phyloP scores from a whole-genome alignment of 2,888 invertebrate genomes.

The Nasonia oneida region DNA sequence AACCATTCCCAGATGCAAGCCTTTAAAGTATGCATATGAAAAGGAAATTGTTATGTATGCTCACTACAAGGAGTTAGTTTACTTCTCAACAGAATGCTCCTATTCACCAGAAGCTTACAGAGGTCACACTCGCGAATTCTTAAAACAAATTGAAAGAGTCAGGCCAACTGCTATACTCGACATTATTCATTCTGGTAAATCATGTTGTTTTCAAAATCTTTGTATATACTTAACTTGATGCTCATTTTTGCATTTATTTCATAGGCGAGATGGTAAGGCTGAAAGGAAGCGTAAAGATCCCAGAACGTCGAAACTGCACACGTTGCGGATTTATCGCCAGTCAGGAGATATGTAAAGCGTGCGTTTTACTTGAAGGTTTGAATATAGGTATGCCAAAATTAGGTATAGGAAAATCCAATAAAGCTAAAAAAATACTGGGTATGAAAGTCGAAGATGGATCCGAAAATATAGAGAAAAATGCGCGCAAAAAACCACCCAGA shows the following conservation, averaged over 20 bases:
- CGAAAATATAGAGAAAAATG: constrained; percentile 59
- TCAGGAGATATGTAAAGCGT: constrained; percentile 97
- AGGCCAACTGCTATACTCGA: constrained; percentile 95
- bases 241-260: constrained; percentile 67
- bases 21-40: constrained; percentile 98
- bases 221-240: neutral
- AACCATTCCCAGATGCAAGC: constrained; percentile 94
- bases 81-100: constrained; percentile 99
- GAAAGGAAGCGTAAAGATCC: constrained; percentile 90
- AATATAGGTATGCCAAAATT: constrained; percentile 95
- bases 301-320: constrained; percentile 88
- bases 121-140: constrained; percentile 92
- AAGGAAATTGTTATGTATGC: constrained; percentile 99
- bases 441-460: constrained; percentile 55
- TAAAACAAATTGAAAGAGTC: constrained; percentile 97
- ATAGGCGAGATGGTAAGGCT: constrained; percentile 91
- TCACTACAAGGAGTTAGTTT: constrained; percentile 95
- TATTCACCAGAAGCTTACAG: constrained; percentile 99
- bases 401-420: constrained; percentile 94
- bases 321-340: constrained; percentile 96
- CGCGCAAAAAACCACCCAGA: constrained; percentile 10
- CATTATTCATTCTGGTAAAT: constrained; percentile 91
- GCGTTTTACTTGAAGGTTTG: constrained; percentile 95
- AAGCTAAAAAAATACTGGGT: constrained; percentile 79
- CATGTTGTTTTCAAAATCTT: constrained; percentile 4